These are phyloP conservation scores for Spheniscus mendiculus DNA, from an alignment of 2,113 vertebrate genomes.

Conservation along the genomic window DNA sequence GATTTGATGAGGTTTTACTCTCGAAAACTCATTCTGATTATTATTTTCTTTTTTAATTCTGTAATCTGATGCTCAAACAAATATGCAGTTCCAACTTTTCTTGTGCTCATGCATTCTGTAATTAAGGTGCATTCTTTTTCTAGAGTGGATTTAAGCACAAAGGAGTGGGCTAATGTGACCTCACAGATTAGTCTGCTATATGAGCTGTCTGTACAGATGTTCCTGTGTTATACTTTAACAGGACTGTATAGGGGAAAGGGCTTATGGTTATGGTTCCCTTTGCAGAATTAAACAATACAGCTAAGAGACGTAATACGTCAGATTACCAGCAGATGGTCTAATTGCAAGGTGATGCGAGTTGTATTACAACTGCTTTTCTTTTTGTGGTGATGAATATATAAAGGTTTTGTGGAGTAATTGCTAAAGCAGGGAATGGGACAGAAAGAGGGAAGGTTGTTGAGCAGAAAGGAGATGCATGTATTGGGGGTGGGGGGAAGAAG, in stretches of 20 bases:
- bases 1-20: not conserved
- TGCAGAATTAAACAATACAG: not conserved
- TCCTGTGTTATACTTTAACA: not conserved
- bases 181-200: not conserved
- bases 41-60: not conserved
- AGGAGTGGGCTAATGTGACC: not conserved
- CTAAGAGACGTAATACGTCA: not conserved
- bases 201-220: not conserved
- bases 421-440: not conserved
- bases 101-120: not conserved
- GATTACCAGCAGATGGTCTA: slow-evolving; percentile 34
- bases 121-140: not conserved
- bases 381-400: not conserved
- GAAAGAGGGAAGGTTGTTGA: not conserved
- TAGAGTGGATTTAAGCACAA: not conserved
- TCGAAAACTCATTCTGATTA: not conserved
- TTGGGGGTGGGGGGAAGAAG: not conserved
- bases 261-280: not conserved
- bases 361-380: not conserved
- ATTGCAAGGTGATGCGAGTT: not conserved
- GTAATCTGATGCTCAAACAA: not conserved
- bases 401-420: not conserved
- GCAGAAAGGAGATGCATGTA: not conserved
- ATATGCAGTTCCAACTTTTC: not conserved
- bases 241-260: not conserved